Base-by-base conservation (phyloP, 2,888 invertebrate species). In the Megalurothrips usitatus region DNA sequence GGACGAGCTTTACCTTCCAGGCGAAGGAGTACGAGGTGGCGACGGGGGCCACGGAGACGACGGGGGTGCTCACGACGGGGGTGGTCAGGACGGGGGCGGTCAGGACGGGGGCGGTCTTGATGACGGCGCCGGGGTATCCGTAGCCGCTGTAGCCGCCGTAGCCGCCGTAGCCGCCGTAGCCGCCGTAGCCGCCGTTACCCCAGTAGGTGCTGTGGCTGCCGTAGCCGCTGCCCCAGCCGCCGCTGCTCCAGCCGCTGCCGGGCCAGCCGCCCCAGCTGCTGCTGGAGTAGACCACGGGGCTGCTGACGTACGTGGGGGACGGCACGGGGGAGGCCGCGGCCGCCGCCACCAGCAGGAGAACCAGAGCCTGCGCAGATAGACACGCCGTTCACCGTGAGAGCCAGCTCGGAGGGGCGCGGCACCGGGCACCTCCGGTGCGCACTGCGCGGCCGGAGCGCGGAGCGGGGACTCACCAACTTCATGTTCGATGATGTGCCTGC, bases 241-340 rank as follows among this genome's bases (percentile, higher is more conserved):
- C 14, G 58, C 19, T 19, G 58, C 58, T 17, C 58, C 17, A 19
- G 58, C 58, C 58, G 58, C 58, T 58, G 58, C 19, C 17, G 34
- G 34, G 34, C 34, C 58, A 17, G 58, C 58, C 19, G 58, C 58
- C 58, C 58, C 58, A 58, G 58, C 58, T 19, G 58, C 58, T 19
- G 58, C 26, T 75, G 68, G 68, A 75, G 68, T 75, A 75, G 11
- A 75, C 68, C 23, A 75, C 68, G 68, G 68, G 68, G 68, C 68
- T 75, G 68, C 26, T 26, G 23, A 23, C 68, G 68, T 75, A 75
- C 23, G 68, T 75, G 9, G 68, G 68, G 23, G 68, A 68, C 9
- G 68, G 68, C 68, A 12, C 23, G 26, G 68, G 68, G 68, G 68
- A 23, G 23, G 68, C 68, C 68, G 68, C 68, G 68, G 26, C 68